These are phyloP conservation scores for Frieseomelitta varia DNA, from an alignment of 1,140 invertebrate species.

Conservation along the genomic window DNA sequence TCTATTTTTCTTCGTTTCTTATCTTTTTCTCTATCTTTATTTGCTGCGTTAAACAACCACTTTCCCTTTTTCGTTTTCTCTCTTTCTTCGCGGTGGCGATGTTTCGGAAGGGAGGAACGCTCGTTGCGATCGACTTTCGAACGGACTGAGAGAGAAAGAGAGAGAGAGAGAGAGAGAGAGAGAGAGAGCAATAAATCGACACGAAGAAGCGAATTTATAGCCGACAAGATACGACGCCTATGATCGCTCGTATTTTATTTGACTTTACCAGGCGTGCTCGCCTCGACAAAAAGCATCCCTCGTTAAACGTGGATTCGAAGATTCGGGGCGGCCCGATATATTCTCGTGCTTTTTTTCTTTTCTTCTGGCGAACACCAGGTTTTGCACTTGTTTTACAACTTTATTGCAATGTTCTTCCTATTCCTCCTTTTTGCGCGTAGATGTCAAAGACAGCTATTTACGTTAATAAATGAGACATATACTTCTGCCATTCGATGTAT, in stretches of 20 bases:
- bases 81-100: not conserved
- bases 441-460: too few species aligned
- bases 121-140: slow-evolving; percentile 41
- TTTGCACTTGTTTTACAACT: not conserved
- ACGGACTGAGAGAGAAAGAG: not conserved
- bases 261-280: not conserved
- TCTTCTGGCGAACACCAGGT: not conserved
- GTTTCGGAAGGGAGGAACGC: slow-evolving; percentile 1
- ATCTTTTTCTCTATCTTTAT: not conserved
- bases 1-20: not conserved
- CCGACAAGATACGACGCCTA: slow-evolving; percentile 17
- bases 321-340: not conserved
- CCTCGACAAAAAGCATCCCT: not conserved
- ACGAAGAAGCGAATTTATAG: slow-evolving; percentile 18
- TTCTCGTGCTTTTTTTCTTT: too few species aligned
- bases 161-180: too few species aligned
- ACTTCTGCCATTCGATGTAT: too few species aligned
- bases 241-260: slow-evolving; percentile 24
- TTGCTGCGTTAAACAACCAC: not conserved
- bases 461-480: too few species aligned
- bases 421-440: too few species aligned
- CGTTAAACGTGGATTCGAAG: not conserved
- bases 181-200: slow-evolving; percentile 17
- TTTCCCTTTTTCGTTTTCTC: not conserved
- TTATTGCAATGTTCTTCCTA: too few species aligned